Evolutionary conservation across 1,140 invertebrate species (phyloP).

Genomic region (Drosophila elegans): DNA sequence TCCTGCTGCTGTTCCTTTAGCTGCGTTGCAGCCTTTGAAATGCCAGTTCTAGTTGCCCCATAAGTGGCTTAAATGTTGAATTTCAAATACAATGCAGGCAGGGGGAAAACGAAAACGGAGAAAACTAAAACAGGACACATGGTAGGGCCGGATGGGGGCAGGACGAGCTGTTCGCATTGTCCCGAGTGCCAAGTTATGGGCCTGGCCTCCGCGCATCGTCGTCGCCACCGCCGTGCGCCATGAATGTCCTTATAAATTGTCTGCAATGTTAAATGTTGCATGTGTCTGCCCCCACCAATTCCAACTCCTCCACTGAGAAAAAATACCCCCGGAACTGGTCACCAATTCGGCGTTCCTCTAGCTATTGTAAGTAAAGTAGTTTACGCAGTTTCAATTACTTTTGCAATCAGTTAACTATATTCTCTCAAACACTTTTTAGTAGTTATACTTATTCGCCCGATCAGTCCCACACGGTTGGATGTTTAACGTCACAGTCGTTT

Average conservation of each 20-base stretch:
- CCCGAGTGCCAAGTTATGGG: conserved; percentile 69
- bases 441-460: too few relatives aligned
- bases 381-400: too few relatives aligned
- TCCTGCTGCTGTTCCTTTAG: conserved; percentile 51
- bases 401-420: neutral
- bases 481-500: too few relatives aligned
- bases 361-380: too few relatives aligned
- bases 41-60: conserved; percentile 77
- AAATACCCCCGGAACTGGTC: neutral
- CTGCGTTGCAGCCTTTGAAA: conserved; percentile 72
- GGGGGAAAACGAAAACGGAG: conserved; percentile 31
- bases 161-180: conserved; percentile 64
- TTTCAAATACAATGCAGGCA: conserved; percentile 73
- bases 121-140: conserved; percentile 48
- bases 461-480: too few relatives aligned
- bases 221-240: conserved; percentile 63
- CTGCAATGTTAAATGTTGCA: conserved; percentile 82
- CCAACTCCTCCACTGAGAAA: conserved; percentile 6
- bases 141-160: conserved; percentile 41
- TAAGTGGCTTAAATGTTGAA: conserved; percentile 83
- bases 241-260: conserved; percentile 82
- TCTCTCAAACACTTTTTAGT: too few relatives aligned
- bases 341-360: neutral
- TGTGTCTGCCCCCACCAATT: conserved; percentile 44
- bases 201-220: conserved; percentile 51